A percentile compares a stretch with the other conserved stretches of the same genome.
Evolutionary conservation across 2,797 vertebrate genomes (phyloP).

Genomic region (Typhlichthys eigenmanni): DNA sequence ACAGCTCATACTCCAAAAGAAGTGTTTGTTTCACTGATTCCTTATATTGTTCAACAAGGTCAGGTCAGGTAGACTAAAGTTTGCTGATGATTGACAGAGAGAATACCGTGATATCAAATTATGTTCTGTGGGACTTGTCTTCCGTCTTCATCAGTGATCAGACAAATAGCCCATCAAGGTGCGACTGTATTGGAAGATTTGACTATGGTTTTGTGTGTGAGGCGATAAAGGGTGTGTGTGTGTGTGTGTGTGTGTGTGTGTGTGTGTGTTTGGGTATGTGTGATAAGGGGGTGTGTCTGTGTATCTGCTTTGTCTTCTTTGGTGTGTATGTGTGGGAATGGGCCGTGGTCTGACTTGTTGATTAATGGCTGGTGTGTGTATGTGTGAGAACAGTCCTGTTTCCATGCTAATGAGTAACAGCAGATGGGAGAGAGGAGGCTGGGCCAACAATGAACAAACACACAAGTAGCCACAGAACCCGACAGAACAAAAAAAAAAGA

Average conservation of each 20-base stretch:
- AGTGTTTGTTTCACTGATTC: too few relatives aligned
- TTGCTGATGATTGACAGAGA: too few relatives aligned
- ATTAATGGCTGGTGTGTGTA: conserved; percentile 79
- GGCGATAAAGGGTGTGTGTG: background rate
- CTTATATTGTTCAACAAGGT: too few relatives aligned
- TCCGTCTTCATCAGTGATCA: too few relatives aligned
- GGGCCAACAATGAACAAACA: conserved; percentile 74
- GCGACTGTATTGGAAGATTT: too few relatives aligned
- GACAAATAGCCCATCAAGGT: too few relatives aligned
- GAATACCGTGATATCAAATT: too few relatives aligned
- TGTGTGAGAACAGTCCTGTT: conserved; percentile 78
- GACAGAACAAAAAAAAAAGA: conserved; percentile 43
- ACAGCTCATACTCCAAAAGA: too few relatives aligned
- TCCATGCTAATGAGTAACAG: conserved; percentile 77
- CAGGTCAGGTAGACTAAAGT: too few relatives aligned
- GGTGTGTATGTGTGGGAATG: conserved; percentile 76
- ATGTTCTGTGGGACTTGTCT: too few relatives aligned
- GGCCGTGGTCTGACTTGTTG: conserved; percentile 76
- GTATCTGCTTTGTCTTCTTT: conserved; percentile 69
- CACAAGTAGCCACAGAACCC: conserved; percentile 61
- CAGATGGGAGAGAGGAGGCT: conserved; percentile 76
- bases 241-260: conserved; percentile 9
- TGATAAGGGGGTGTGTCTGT: conserved; percentile 38
- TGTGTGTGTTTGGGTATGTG: conserved; percentile 8
- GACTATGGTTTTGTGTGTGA: background rate